These are phyloP conservation scores for Graptemys geographica DNA, from an alignment of 2,797 vertebrate genomes.

Conservation along the genomic window DNA sequence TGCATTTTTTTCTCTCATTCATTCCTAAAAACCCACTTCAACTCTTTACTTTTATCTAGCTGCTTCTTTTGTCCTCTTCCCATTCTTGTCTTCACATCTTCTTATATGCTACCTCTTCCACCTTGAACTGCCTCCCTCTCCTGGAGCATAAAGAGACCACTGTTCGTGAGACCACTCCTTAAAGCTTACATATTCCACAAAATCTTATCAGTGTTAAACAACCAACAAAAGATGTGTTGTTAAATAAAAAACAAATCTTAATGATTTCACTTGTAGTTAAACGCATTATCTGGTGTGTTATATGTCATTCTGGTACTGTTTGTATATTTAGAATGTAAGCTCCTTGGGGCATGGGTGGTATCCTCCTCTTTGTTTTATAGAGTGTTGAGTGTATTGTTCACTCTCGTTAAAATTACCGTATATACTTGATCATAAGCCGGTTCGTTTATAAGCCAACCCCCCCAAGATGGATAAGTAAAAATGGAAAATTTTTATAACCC, in stretches of 20 bases:
- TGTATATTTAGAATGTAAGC: neutral
- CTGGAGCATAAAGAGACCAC: neutral
- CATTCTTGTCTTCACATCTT: neutral
- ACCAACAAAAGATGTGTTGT: neutral
- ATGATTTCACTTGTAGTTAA: neutral
- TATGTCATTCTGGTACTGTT: neutral
- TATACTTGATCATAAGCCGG: no score
- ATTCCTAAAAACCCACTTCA: neutral
- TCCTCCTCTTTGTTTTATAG: neutral
- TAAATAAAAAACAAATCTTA: neutral
- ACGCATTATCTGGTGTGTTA: constrained; percentile 29
- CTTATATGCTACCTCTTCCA: neutral
- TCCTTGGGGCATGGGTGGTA: neutral
- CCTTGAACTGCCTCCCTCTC: neutral
- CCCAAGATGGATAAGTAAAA: no score
- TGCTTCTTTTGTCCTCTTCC: neutral
- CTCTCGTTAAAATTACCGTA: neutral
- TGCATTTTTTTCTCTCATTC: neutral
- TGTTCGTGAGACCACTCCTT: neutral
- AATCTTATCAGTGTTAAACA: neutral
- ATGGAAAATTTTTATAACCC: no score
- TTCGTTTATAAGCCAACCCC: no score
- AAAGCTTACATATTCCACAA: neutral
- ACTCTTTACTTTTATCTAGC: neutral
- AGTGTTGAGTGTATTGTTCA: neutral